Evolutionary conservation across 2,797 vertebrate species (phyloP), one percentile per base, ranked within the genome.

Genomic region (Bufotes viridis): DNA sequence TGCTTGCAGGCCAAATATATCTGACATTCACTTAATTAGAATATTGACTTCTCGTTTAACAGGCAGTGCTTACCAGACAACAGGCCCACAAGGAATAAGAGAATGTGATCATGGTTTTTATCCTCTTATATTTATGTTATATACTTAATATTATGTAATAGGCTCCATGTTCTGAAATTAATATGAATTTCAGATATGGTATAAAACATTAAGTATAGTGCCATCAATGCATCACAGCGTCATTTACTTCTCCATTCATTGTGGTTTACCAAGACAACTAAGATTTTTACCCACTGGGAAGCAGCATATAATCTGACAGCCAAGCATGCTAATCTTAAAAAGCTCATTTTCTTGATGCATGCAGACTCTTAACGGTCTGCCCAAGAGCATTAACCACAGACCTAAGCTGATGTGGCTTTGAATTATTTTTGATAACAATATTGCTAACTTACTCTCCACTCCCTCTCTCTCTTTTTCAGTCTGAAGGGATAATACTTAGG

Each of bases 241-340:
- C 70, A 42, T 72, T 74, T 84, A 74, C 55, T 42, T 84, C 61
- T 55, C 42, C 60, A 53, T 65, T 63, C 65, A 78, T 65, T 63
- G 58, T 67, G 57, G 72, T 53, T 17, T 78, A 34, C 51, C 58
- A 65, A 78, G 84, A 85, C 29, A 84, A 75, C 55, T 74, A 55
- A 74, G 69, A 84, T 18, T 61, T 75, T 84, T 75, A 17, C 69
- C 70, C 24, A 84, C 69, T 61, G 70, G 82, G 70, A 85, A 76
- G 61, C 60, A 14, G 74, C 58, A n/a, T 51, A 85, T 85, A 78
- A 85, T 76, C 84, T 78, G 74, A 63, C 84, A 76, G 84, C 84
- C 84, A 85, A 78, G 84, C 84, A 78, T 65, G 84, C 84, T 85
- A 74, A 84, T 84, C 82, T 75, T 84, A 84, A 84, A n/a, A 75